Percentiles rank a stretch among this genome's conserved stretches.
Evolutionary conservation across 2,888 invertebrate species (phyloP).

Genomic region (Polydrusus tereticollis): DNA sequence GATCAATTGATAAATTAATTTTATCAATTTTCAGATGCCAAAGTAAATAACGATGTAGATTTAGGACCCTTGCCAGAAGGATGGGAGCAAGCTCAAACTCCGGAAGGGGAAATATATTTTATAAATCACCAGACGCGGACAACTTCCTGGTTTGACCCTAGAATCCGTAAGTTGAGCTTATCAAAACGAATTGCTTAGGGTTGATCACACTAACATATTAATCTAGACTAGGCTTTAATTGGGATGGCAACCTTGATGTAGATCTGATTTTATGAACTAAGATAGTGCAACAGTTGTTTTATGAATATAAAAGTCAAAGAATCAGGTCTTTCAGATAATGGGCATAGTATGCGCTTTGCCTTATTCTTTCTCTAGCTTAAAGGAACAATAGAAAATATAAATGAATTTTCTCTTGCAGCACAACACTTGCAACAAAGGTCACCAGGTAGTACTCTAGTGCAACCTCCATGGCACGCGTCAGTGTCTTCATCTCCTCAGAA

Average conservation of each 20-base stretch:
- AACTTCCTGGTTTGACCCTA: conserved; percentile 98
- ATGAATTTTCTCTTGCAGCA: conserved; percentile 65
- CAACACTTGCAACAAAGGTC: conserved; percentile 69
- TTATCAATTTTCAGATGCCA: conserved; percentile 59
- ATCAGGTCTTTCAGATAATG: too few species aligned
- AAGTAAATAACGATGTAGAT: conserved; percentile 69
- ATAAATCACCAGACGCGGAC: conserved; percentile 94
- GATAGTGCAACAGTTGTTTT: too few species aligned
- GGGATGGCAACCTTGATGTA: neutral
- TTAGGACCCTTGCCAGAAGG: conserved; percentile 87
- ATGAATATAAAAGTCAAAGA: too few species aligned
- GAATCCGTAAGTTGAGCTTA: conserved; percentile 86
- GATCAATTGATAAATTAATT: conserved; percentile 38
- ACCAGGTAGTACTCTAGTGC: conserved; percentile 55
- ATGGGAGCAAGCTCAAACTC: conserved; percentile 89
- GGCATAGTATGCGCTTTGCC: too few species aligned
- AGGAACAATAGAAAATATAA: neutral
- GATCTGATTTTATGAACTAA: neutral
- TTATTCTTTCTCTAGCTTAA: too few species aligned
- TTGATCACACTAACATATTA: neutral
- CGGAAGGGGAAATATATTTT: conserved; percentile 89
- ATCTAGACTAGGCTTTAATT: neutral
- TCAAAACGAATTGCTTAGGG: conserved; percentile 8
- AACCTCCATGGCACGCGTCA: conserved; percentile 63
- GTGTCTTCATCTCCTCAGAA: conserved; percentile 72